Conservation (phyloP, 2,888 invertebrate species). For the Tubiluchus corallicola region DNA sequence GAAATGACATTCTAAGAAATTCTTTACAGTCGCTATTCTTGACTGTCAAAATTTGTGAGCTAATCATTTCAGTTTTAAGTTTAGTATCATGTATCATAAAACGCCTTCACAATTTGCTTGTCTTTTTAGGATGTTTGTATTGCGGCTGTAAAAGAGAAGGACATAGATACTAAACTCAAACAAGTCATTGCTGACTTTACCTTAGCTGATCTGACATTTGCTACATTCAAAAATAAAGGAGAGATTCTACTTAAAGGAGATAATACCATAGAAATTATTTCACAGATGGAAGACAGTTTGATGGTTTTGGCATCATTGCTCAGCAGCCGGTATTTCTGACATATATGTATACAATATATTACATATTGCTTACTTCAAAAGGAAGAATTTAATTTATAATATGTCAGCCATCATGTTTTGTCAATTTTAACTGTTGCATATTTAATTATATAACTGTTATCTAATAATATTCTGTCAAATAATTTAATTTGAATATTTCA, state of each 20-base stretch:
- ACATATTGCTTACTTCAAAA: too few species aligned
- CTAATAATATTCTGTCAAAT: too few species aligned
- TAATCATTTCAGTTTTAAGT: background rate
- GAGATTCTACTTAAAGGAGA: slow-evolving; percentile 77
- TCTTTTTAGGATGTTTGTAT: slow-evolving; percentile 67
- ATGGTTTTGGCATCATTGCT: slow-evolving; percentile 84
- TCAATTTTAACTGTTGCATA: too few species aligned
- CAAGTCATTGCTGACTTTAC: slow-evolving; percentile 93
- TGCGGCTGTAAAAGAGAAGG: slow-evolving; percentile 92
- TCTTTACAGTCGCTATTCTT: too few species aligned
- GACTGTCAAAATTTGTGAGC: background rate
- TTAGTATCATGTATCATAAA: too few species aligned
- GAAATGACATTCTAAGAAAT: too few species aligned
- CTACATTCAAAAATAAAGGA: slow-evolving; percentile 83
- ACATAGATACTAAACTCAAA: slow-evolving; percentile 83
- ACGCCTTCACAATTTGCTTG: background rate
- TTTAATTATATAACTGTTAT: too few species aligned
- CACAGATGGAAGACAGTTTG: slow-evolving; percentile 83
- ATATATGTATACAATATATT: too few species aligned
- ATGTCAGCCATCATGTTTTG: too few species aligned
- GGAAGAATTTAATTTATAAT: too few species aligned
- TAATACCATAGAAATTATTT: slow-evolving; percentile 82
- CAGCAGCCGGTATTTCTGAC: slow-evolving; percentile 73
- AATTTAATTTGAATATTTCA: too few species aligned
- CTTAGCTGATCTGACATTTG: slow-evolving; percentile 67